Evolutionary conservation across 1,140 invertebrate genomes (phyloP).

Genomic region (Acromyrmex heyeri): DNA sequence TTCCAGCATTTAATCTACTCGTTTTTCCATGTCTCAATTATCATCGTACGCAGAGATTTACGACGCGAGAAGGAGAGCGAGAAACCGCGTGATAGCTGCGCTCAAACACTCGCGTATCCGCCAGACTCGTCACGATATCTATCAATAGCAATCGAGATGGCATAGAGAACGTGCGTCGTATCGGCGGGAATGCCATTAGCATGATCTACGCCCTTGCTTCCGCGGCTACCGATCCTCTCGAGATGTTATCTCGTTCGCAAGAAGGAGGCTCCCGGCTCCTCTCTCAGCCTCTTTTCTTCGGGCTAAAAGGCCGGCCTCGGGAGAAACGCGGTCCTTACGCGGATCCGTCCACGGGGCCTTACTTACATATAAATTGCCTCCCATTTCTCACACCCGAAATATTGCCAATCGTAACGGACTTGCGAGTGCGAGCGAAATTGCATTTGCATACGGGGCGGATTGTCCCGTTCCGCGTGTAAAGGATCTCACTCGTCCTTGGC

Average conservation of each 20-base stretch:
- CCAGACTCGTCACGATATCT: constrained; percentile 35
- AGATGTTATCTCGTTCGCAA: constrained; percentile 70
- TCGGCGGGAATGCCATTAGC: constrained; percentile 77
- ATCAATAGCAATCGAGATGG: constrained; percentile 75
- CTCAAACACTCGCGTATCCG: constrained; percentile 7
- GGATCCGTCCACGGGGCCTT: constrained; percentile 64
- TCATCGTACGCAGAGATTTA: constrained; percentile 39
- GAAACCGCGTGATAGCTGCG: not conserved
- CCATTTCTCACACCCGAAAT: constrained; percentile 78
- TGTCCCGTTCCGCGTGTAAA: constrained; percentile 74
- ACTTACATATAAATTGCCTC: constrained; percentile 82
- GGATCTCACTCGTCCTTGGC: constrained; percentile 69
- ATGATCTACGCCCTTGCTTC: constrained; percentile 80
- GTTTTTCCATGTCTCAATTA: constrained; percentile 61
- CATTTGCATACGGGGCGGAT: constrained; percentile 80
- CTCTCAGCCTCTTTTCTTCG: not conserved
- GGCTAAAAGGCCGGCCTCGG: not conserved
- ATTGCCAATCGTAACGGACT: constrained; percentile 77
- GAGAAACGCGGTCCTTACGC: not conserved
- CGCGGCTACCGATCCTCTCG: constrained; percentile 77
- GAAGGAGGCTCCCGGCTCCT: not conserved
- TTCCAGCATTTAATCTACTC: constrained; percentile 52
- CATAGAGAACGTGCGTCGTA: constrained; percentile 44
- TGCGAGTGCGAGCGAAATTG: constrained; percentile 71
- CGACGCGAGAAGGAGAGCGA: constrained; percentile 20